Percentiles rank a stretch among this genome's conserved stretches.
phyloP scores from a whole-genome alignment of 2,113 vertebrate genomes.

The Odocoileus hemionus region DNA sequence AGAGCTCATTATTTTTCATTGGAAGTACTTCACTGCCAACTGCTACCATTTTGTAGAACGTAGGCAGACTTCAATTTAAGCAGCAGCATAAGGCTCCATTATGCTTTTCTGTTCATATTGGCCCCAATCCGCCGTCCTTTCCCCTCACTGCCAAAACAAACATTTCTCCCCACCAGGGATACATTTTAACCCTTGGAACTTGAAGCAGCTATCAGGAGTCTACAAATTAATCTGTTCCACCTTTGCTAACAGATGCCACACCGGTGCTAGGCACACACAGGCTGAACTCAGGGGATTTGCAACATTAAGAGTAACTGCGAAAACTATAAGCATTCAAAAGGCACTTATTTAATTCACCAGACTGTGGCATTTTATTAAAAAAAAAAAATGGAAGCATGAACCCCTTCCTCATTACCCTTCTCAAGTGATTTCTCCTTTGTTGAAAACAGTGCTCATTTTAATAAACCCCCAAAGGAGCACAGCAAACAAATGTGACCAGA shows the following conservation, averaged over 20 bases:
- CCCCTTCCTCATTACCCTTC: not conserved
- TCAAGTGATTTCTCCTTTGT: not conserved
- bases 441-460: conserved; percentile 3
- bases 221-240: conserved; percentile 66
- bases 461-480: not conserved
- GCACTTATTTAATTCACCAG: not conserved
- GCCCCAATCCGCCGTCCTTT: not conserved
- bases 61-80: conserved; percentile 32
- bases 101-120: conserved; percentile 10
- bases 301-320: conserved; percentile 43
- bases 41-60: conserved; percentile 17
- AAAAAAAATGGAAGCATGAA: not conserved
- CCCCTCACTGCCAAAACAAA: conserved; percentile 47
- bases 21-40: conserved; percentile 42
- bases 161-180: not conserved
- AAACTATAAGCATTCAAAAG: conserved; percentile 59
- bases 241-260: conserved; percentile 66
- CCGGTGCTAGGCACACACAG: not conserved
- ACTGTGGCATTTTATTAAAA: not conserved
- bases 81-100: not conserved
- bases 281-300: conserved; percentile 45
- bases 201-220: conserved; percentile 50
- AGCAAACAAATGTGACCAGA: conserved; percentile 10
- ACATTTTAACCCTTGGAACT: conserved; percentile 10
- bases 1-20: conserved; percentile 58